phyloP scores from a whole-genome alignment of 2,113 vertebrate genomes.

The Tachysurus fulvidraco region DNA sequence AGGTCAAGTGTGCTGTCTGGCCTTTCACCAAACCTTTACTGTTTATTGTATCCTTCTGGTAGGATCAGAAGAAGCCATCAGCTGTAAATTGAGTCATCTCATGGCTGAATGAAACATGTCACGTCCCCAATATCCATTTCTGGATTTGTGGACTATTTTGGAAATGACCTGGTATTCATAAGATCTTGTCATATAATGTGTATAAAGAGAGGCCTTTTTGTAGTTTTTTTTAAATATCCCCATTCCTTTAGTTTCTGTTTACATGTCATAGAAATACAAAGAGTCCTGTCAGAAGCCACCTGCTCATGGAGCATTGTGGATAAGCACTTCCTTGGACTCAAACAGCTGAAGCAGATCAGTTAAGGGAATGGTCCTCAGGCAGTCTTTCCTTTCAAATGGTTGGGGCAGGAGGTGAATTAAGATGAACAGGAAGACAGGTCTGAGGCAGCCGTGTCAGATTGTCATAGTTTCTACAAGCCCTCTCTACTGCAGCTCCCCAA shows the following conservation, averaged over 20 bases:
- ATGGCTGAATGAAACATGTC: slow-evolving; percentile 8
- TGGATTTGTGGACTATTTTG: slow-evolving; percentile 11
- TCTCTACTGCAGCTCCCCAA: slow-evolving; percentile 57
- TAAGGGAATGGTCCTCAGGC: slow-evolving; percentile 45
- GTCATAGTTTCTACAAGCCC: slow-evolving; percentile 32
- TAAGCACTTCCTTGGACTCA: slow-evolving; percentile 63
- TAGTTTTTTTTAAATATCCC: slow-evolving; percentile 26
- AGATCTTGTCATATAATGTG: slow-evolving; percentile 21
- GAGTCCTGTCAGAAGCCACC: slow-evolving; percentile 61
- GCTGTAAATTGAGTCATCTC: slow-evolving; percentile 21
- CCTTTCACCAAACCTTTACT: slow-evolving; percentile 34
- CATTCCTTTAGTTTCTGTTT: slow-evolving; percentile 29
- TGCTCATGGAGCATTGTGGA: slow-evolving; percentile 64
- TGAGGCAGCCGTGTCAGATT: not conserved
- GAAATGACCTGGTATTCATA: not conserved
- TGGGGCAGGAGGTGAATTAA: slow-evolving; percentile 30
- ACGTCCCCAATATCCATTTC: slow-evolving; percentile 22
- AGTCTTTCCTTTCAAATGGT: slow-evolving; percentile 6
- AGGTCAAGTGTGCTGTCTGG: slow-evolving; percentile 29
- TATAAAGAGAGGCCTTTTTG: not conserved
- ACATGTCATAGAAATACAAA: slow-evolving; percentile 55
- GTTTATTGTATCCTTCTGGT: slow-evolving; percentile 11
- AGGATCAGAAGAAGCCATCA: slow-evolving; percentile 3
- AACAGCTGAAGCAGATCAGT: slow-evolving; percentile 64
- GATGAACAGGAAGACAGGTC: slow-evolving; percentile 24